Conservation (phyloP, 2,888 invertebrate genomes). For the Labia minor region DNA sequence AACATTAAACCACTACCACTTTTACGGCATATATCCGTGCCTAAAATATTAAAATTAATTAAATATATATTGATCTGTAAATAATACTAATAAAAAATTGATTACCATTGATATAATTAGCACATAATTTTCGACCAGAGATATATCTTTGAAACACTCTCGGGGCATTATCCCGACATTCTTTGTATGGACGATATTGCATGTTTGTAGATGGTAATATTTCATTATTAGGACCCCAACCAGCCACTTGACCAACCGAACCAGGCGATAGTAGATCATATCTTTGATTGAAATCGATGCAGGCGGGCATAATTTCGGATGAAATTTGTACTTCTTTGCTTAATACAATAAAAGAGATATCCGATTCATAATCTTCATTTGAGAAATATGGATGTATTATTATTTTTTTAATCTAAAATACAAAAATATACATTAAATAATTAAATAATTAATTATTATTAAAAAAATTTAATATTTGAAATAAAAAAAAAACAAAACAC, state of each 20-base stretch:
- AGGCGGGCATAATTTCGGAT: not conserved
- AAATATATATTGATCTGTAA: no score
- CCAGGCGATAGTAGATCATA: not conserved
- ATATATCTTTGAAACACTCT: not conserved
- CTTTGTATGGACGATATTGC: not conserved
- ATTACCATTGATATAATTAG: not conserved
- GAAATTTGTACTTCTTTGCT: not conserved
- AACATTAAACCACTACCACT: not conserved
- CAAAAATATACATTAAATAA: no score
- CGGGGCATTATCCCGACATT: not conserved
- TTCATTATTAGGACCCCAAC: not conserved
- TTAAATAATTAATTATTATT: no score
- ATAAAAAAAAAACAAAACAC: no score
- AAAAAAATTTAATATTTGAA: not conserved
- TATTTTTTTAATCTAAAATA: not conserved
- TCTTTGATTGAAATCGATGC: not conserved
- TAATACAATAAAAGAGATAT: not conserved
- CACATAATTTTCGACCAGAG: not conserved
- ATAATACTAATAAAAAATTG: no score
- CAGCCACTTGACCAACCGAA: not conserved
- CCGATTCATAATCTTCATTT: not conserved
- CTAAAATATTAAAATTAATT: no score
- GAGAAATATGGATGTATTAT: not conserved
- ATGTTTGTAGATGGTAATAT: not conserved
- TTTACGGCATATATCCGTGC: not conserved